Base-by-base conservation (phyloP, 1,140 invertebrate species). In the Aphelenchoides besseyi region DNA sequence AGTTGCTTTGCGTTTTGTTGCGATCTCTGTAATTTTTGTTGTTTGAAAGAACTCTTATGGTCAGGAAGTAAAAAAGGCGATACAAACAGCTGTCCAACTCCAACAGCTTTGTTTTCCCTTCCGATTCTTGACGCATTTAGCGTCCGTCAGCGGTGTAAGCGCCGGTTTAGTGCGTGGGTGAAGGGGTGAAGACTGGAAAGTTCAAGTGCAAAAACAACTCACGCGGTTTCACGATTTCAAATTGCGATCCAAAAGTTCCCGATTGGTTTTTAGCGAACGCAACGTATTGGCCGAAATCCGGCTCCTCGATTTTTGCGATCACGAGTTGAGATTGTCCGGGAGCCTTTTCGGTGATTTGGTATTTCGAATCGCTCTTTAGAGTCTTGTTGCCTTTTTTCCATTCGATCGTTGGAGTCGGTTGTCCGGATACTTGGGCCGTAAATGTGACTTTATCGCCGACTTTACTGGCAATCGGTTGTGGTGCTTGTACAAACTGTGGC, bases 401-500 rank as follows among this genome's bases (percentile, higher is more conserved):
- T 28, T 48, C 48, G 23, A 81, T 32, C 2, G 64, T 30, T 2
- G 79, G 79, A 9, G 69, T 66, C 1, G 79, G 79, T 53, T 59
- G 59, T 18, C 79, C 79, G 3, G 70, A 36, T n/a, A 73, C 78
- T 61, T 79, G 74, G 16, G 79, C 79, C n/a, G 33, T 70, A 61
- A 80, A 79, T 35, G 53, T 53, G 1, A 76, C 80, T 57, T 74
- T 74, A 16, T 82, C 79, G n/a, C 81, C 81, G 12, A 68, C 75
- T 41, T 82, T 82, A 26, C 75, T 75, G 18, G 70, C 64, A 23
- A 64, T 53, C 2, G 79, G 69, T 36, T 79, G 74, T 28, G 79
- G 79, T 64, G 76, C 66, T 9, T 81, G 78, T 9, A 71, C 29
- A 73, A 82, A 81, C 59, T 82, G 80, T 26, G 79, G 80, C 32